Percentiles rank a stretch among this genome's conserved stretches.
Conservation (phyloP, 2,888 invertebrate genomes). For the Andrena camellia region DNA sequence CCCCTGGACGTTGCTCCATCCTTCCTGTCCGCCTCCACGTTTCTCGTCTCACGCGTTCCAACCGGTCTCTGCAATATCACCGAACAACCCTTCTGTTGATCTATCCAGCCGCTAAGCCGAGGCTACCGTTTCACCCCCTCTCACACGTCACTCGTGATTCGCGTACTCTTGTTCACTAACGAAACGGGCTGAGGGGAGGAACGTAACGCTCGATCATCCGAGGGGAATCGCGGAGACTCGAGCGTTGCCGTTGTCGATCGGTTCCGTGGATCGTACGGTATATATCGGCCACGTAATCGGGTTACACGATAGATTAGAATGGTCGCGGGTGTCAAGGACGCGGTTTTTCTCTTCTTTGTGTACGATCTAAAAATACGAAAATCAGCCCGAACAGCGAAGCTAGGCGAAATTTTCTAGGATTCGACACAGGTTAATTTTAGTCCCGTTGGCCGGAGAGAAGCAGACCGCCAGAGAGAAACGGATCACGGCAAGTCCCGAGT, state of each 20-base stretch:
- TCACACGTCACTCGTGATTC: not conserved
- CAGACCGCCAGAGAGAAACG: conserved; percentile 50
- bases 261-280: not conserved
- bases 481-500: conserved; percentile 48
- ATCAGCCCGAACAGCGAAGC: conserved; percentile 31
- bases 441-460: conserved; percentile 39
- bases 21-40: conserved; percentile 59
- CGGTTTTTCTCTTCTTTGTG: conserved; percentile 30
- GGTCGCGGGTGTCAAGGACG: conserved; percentile 42
- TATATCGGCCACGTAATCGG: not conserved
- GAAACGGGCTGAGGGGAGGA: not conserved
- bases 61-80: conserved; percentile 61
- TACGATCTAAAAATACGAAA: conserved; percentile 45
- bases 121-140: not conserved
- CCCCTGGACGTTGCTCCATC: conserved; percentile 71
- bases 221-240: not conserved
- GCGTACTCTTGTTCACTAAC: not conserved
- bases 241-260: not conserved
- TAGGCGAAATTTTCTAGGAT: conserved; percentile 60
- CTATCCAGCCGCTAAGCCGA: not conserved
- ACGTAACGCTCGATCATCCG: not conserved
- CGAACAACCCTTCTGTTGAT: conserved; percentile 38
- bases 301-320: not conserved
- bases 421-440: conserved; percentile 64
- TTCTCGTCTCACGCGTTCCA: conserved; percentile 35